These are phyloP conservation scores for Psephotus haematonotus DNA, from an alignment of 2,113 vertebrate species.

Conservation along the genomic window DNA sequence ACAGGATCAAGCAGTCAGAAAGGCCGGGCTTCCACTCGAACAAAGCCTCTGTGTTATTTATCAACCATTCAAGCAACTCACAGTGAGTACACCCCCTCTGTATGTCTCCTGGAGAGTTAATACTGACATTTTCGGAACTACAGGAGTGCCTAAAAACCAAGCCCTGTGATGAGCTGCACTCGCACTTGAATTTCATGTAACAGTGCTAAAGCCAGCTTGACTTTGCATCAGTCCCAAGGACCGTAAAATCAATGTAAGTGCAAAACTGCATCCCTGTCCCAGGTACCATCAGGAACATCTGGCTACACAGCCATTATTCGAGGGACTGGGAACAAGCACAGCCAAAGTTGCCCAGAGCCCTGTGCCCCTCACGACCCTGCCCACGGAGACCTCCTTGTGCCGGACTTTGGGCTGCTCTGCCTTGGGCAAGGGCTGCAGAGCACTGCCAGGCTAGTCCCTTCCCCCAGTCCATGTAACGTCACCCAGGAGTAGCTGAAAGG, in stretches of 20 bases:
- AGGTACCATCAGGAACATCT: neutral
- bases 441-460: neutral
- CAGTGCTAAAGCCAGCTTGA: neutral
- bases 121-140: rapidly evolving
- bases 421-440: neutral
- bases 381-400: rapidly evolving
- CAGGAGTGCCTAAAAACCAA: neutral
- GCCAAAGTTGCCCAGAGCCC: neutral
- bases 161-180: neutral
- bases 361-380: rapidly evolving
- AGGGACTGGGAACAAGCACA: rapidly evolving
- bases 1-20: neutral
- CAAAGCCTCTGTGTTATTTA: neutral
- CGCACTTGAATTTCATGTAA: rapidly evolving
- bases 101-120: neutral
- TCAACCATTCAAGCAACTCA: rapidly evolving
- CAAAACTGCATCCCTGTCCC: neutral
- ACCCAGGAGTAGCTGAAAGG: neutral
- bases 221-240: neutral
- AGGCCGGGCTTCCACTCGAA: rapidly evolving
- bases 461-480: rapidly evolving
- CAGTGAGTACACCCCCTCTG: rapidly evolving
- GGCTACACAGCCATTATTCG: rapidly evolving
- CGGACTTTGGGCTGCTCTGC: neutral
- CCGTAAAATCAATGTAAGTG: rapidly evolving